Percentiles rank a stretch among this genome's conserved stretches.
Evolutionary conservation across 2,113 vertebrate species (phyloP).

Genomic region (Urocynchramus pylzowi): DNA sequence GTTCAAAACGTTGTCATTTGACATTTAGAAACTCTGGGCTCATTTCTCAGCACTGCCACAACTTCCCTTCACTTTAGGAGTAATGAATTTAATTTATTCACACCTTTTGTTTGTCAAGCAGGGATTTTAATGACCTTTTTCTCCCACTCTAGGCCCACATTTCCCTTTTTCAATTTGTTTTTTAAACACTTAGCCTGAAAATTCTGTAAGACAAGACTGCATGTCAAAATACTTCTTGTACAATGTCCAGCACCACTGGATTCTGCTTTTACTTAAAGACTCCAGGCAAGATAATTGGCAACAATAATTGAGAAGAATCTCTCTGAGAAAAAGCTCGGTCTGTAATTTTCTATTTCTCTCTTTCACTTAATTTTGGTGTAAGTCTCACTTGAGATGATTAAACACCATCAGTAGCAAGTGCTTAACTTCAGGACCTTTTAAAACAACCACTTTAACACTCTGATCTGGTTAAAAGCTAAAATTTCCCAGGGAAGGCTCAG

Average conservation of each 20-base stretch:
- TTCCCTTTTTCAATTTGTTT: not conserved
- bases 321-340: not conserved
- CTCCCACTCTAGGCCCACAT: not conserved
- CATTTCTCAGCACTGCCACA: not conserved
- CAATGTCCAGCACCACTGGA: not conserved
- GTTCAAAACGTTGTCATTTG: not conserved
- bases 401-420: not conserved
- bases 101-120: not conserved
- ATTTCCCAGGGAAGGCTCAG: not conserved
- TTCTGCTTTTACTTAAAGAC: not conserved
- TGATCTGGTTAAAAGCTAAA: not conserved
- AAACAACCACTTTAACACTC: not conserved
- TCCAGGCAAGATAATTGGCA: not conserved
- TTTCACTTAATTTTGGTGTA: conserved; percentile 13
- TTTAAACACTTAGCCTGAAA: not conserved
- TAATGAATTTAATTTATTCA: not conserved
- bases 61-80: not conserved
- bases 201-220: not conserved
- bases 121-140: not conserved
- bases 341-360: not conserved
- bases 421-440: not conserved
- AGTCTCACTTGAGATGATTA: not conserved
- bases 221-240: fast-evolving
- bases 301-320: not conserved
- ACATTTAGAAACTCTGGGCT: not conserved